Percentiles rank a stretch among this genome's conserved stretches.
Conservation (phyloP, 1,140 invertebrate species). For the Macrostomum lignano region DNA sequence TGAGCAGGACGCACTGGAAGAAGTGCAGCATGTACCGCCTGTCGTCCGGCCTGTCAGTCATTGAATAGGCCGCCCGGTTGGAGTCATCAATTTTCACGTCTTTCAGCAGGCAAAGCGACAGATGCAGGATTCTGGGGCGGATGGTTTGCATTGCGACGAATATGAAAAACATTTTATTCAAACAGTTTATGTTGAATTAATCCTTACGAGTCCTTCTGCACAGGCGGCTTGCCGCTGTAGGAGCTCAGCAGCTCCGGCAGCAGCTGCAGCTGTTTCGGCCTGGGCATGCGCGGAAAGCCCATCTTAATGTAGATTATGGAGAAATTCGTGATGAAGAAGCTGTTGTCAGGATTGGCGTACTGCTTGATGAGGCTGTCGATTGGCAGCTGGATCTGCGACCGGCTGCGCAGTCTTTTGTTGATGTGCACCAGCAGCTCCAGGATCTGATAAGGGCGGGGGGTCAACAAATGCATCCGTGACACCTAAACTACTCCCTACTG, state of each 20-base stretch:
- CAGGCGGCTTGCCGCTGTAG: slow-evolving; percentile 42
- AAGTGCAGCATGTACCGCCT: slow-evolving; percentile 41
- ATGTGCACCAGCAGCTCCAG: slow-evolving; percentile 74
- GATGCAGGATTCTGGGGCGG: slow-evolving; percentile 34
- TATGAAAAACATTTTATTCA: slow-evolving; percentile 5
- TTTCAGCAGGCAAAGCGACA: slow-evolving; percentile 47
- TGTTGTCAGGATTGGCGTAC: slow-evolving; percentile 45
- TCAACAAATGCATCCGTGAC: no score
- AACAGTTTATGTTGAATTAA: background rate
- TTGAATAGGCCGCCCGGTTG: slow-evolving; percentile 33
- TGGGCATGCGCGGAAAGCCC: slow-evolving; percentile 49
- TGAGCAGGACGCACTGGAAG: slow-evolving; percentile 47
- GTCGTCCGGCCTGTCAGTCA: slow-evolving; percentile 37
- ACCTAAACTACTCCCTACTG: no score
- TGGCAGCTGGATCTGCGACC: slow-evolving; percentile 50
- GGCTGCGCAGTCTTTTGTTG: slow-evolving; percentile 54
- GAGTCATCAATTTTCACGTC: slow-evolving; percentile 29
- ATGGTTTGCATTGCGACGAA: background rate
- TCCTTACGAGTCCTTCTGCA: slow-evolving; percentile 51
- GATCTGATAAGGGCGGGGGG: no score
- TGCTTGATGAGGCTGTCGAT: slow-evolving; percentile 50
- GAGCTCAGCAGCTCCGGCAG: slow-evolving; percentile 45
- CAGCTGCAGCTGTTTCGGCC: slow-evolving; percentile 43
- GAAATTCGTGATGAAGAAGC: slow-evolving; percentile 51
- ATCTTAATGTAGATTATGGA: slow-evolving; percentile 70